Evolutionary conservation across 1,140 invertebrate genomes (phyloP), one percentile per base, ranked within the genome.

Genomic region (Acromyrmex charruanus): DNA sequence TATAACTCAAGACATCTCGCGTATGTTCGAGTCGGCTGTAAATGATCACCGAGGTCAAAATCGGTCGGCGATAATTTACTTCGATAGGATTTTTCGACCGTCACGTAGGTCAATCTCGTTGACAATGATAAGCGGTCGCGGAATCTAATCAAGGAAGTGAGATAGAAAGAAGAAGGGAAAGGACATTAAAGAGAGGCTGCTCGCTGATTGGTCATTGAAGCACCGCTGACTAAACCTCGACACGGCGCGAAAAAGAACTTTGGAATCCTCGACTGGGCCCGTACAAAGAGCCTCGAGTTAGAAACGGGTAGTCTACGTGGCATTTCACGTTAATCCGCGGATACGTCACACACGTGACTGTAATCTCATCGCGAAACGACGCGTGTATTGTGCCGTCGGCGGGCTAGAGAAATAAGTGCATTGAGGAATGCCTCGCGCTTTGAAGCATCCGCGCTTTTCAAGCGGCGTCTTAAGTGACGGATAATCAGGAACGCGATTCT

Each of bases 121-220:
- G 28, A 79, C 55, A 14, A 58, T 31, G 66, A 77, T 63, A 39
- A 55, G 69, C 55, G 35, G 4, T 82, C 39, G 55, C 55, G 39
- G 21, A 53, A 81, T 66, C 14, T 65, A 53, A 79, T 68, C 31
- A 25, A 85, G 39, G 9, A 63, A 69, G 25, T 28, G 44, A 61
- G 5, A 25, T 7, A 44, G n/a, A 53, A 14, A 39, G 18, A 28
- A 18, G 31, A 28, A 75, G 25, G 10, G 51, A 53, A 12, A 77
- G 5, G 5, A 44, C 14, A n/a, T 35, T 35, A 6, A 25, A 55
- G n/a, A 80, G 53, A 25, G 71, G 3, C 14, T 79, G 49, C 58
- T 68, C 82, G 74, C 39, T 91, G 91, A 92, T 92, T 91, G 80
- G 89, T 91, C 89, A 90, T 92, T 91, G 90, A 92, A 86, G 72